phyloP scores from a whole-genome alignment of 2,797 vertebrate species.

The Propithecus deckenii region DNA sequence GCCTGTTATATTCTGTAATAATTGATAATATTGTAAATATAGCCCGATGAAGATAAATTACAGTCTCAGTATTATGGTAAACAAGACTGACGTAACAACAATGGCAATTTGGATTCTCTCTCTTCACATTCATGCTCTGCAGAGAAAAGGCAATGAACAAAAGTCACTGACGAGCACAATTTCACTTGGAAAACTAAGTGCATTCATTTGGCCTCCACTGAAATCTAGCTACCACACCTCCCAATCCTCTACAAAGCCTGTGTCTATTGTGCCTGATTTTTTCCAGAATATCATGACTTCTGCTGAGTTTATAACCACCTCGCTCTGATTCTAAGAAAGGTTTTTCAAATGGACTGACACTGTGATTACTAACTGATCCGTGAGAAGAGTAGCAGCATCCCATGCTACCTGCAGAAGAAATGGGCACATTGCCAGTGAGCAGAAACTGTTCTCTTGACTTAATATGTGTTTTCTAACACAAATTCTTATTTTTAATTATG shows the following conservation, averaged over 20 bases:
- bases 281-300: conserved; percentile 7
- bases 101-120: not conserved
- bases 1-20: not conserved
- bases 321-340: not conserved
- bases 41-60: conserved; percentile 35
- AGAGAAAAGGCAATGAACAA: not conserved
- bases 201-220: not conserved
- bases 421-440: not conserved
- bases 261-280: conserved; percentile 11
- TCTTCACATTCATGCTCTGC: not conserved
- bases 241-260: not conserved
- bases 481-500: conserved; percentile 49
- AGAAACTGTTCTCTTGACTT: not conserved
- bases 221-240: not conserved
- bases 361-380: not conserved
- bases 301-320: not conserved
- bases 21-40: not conserved
- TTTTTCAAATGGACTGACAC: not conserved
- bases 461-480: not conserved
- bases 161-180: conserved; percentile 14
- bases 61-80: not conserved
- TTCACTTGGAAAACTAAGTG: conserved; percentile 38
- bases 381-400: not conserved
- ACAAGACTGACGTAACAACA: not conserved
- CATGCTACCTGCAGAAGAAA: not conserved